Evolutionary conservation across 2,113 vertebrate species (phyloP).

Genomic region (Helogale parvula): DNA sequence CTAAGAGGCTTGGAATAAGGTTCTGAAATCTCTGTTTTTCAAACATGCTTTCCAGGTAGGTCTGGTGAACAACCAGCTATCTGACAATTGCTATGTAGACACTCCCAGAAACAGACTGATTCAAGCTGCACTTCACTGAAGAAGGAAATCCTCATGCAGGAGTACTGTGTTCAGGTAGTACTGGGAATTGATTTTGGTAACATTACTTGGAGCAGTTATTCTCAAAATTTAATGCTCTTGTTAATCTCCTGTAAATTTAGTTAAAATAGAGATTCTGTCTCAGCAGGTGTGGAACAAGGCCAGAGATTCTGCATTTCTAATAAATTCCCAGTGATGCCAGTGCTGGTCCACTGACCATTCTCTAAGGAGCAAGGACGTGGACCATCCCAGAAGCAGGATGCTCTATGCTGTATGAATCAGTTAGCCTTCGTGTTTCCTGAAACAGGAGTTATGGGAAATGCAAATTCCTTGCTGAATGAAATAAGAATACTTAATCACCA

Average conservation of each 20-base stretch:
- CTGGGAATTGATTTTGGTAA: neutral
- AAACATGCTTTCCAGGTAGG: neutral
- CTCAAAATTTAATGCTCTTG: neutral
- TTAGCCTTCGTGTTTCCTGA: neutral
- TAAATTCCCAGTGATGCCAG: neutral
- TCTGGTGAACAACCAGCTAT: neutral
- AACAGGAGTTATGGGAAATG: neutral
- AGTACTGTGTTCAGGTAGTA: neutral
- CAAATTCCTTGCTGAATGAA: neutral
- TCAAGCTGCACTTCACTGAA: neutral
- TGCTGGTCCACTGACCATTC: too few relatives aligned
- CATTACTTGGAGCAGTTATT: neutral
- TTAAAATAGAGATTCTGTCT: neutral
- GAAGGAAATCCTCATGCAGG: neutral
- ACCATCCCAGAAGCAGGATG: neutral
- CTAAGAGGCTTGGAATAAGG: neutral
- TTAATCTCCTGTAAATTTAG: neutral
- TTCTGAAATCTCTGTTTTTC: neutral
- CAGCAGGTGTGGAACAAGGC: neutral
- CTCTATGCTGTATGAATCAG: neutral
- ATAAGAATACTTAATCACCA: neutral
- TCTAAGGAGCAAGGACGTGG: neutral
- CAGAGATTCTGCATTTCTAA: neutral
- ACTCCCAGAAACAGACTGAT: neutral
- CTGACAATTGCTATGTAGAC: neutral